These are phyloP conservation scores for Cheilosia variabilis DNA, from an alignment of 2,888 invertebrate species.

Conservation along the genomic window DNA sequence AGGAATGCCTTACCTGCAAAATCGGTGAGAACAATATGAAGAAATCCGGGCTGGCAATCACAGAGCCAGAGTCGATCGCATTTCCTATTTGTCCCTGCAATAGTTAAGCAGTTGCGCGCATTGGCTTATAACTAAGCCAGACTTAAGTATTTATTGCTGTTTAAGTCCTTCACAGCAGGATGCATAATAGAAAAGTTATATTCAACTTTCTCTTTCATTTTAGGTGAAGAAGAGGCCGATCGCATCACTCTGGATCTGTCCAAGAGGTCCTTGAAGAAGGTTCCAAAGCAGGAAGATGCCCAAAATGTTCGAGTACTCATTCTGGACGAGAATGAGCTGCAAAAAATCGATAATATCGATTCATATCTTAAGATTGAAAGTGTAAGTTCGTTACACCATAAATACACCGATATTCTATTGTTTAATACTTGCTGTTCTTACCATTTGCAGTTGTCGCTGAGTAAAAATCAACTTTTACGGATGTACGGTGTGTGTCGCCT, in stretches of 20 bases:
- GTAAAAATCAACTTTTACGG: conserved; percentile 92
- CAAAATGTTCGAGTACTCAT: conserved; percentile 88
- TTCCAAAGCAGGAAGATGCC: conserved; percentile 89
- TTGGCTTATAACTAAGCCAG: too few relatives aligned
- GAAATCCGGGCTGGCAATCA: too few relatives aligned
- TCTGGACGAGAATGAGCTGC: conserved; percentile 94
- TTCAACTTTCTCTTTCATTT: conserved; percentile 31
- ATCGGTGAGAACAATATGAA: too few relatives aligned
- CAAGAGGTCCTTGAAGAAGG: conserved; percentile 91
- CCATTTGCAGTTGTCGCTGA: conserved; percentile 89
- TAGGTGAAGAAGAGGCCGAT: conserved; percentile 81
- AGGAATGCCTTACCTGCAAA: too few relatives aligned
- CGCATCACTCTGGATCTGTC: conserved; percentile 88
- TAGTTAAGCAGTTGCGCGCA: too few relatives aligned
- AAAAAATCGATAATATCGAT: conserved; percentile 94
- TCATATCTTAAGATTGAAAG: conserved; percentile 91
- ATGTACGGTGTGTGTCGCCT: conserved; percentile 94
- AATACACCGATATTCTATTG: background rate
- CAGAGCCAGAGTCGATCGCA: too few relatives aligned
- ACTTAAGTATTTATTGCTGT: too few relatives aligned
- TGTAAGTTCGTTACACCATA: conserved; percentile 84
- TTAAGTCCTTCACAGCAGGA: too few relatives aligned
- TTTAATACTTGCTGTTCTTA: conserved; percentile 4
- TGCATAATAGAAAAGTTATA: background rate
- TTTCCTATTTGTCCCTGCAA: too few relatives aligned